Evolutionary conservation across 2,797 vertebrate species (phyloP).

Genomic region (Echeneis naucrates): DNA sequence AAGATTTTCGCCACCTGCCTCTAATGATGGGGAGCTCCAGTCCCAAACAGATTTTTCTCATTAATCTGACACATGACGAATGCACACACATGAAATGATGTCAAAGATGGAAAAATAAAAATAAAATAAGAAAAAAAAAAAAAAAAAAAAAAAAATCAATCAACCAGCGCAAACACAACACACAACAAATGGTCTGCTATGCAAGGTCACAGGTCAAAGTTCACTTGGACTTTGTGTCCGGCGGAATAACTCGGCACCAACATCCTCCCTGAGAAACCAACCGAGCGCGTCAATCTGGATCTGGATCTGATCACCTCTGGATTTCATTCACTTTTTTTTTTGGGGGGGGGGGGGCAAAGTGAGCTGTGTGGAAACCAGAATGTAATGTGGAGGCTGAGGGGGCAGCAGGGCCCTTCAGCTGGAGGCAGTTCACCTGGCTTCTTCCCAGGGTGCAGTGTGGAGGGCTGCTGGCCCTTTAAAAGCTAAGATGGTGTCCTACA

Average conservation of each 20-base stretch:
- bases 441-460: constrained; percentile 42
- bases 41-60: too few relatives aligned
- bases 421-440: constrained; percentile 64
- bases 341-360: background rate
- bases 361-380: too few relatives aligned
- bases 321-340: background rate
- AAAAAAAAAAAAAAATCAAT: background rate
- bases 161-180: constrained; percentile 1
- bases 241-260: background rate
- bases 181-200: background rate
- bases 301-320: background rate
- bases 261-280: background rate
- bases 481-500: constrained; percentile 83
- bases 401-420: constrained; percentile 19
- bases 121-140: background rate
- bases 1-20: too few relatives aligned
- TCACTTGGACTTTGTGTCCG: background rate
- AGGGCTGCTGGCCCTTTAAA: constrained; percentile 78
- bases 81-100: background rate
- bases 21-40: too few relatives aligned
- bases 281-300: background rate
- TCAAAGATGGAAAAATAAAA: background rate
- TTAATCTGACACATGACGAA: too few relatives aligned
- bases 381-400: too few relatives aligned
- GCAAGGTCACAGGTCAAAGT: constrained; percentile 6